A percentile compares a stretch with the other conserved stretches of the same genome.
Conservation (phyloP, 2,797 vertebrate species). For the Anabas testudineus region DNA sequence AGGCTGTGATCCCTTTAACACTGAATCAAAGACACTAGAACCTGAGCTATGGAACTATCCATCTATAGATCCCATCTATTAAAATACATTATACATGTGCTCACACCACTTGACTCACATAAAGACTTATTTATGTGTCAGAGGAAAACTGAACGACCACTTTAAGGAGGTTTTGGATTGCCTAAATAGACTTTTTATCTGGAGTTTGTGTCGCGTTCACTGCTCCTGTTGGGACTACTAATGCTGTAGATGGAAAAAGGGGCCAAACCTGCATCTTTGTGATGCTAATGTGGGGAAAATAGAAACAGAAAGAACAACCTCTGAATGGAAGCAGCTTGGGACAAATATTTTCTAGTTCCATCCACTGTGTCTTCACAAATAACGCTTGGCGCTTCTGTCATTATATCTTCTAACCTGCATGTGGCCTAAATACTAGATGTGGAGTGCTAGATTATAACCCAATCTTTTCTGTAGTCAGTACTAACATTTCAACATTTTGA, state of each 20-base stretch:
- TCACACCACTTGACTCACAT: constrained; percentile 5
- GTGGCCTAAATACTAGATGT: not conserved
- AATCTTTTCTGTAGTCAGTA: too few relatives aligned
- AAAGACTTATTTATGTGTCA: not conserved
- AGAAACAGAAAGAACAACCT: constrained; percentile 50
- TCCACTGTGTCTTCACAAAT: not conserved
- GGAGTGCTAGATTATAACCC: too few relatives aligned
- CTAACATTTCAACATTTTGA: too few relatives aligned
- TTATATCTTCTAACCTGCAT: not conserved
- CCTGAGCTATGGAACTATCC: too few relatives aligned
- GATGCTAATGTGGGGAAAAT: constrained; percentile 75
- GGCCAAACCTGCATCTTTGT: constrained; percentile 69
- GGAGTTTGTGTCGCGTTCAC: constrained; percentile 28
- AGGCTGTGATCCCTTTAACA: not conserved
- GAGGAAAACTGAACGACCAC: not conserved
- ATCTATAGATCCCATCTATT: not conserved
- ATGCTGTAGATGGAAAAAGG: constrained; percentile 59
- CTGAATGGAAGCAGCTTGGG: constrained; percentile 45
- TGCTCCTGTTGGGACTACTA: constrained; percentile 77
- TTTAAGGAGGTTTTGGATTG: constrained; percentile 30
- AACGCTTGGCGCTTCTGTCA: not conserved
- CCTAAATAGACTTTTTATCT: constrained; percentile 39
- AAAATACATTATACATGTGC: not conserved
- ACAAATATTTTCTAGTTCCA: constrained; percentile 1
- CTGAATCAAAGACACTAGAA: not conserved